A percentile compares a stretch with the other conserved stretches of the same genome.
Conservation (phyloP, 2,888 invertebrate genomes). For the Nomada fabriciana region DNA sequence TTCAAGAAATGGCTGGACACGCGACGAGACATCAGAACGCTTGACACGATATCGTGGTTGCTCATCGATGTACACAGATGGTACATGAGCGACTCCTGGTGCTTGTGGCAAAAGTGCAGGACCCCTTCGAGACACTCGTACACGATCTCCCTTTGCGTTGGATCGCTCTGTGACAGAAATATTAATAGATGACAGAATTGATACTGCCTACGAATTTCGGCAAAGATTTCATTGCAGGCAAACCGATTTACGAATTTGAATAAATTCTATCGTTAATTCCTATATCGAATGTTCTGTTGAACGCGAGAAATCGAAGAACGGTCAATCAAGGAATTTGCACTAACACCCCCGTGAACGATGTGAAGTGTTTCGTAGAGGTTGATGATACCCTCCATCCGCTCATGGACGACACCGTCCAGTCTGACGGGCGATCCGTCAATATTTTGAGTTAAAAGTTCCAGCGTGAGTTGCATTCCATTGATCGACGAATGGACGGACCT, state of each 20-base stretch:
- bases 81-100: constrained; percentile 29
- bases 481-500: constrained; percentile 25
- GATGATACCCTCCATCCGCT: constrained; percentile 25
- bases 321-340: constrained; percentile 5
- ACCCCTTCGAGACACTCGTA: constrained; percentile 57
- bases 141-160: constrained; percentile 42
- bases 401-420: constrained; percentile 24
- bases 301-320: neutral
- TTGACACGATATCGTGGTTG: constrained; percentile 50
- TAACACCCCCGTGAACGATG: constrained; percentile 55
- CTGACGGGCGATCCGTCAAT: constrained; percentile 40
- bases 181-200: neutral
- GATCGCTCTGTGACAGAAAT: constrained; percentile 34
- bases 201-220: neutral
- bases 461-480: constrained; percentile 57
- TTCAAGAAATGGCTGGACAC: constrained; percentile 57
- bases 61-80: constrained; percentile 63
- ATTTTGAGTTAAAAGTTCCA: constrained; percentile 62
- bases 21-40: constrained; percentile 19
- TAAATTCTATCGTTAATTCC: neutral
- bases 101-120: constrained; percentile 54
- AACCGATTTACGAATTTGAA: neutral
- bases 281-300: no score
- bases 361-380: constrained; percentile 59
- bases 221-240: no score